Evolutionary conservation across 1,140 invertebrate species (phyloP).

Genomic region (Drosophila bocki): DNA sequence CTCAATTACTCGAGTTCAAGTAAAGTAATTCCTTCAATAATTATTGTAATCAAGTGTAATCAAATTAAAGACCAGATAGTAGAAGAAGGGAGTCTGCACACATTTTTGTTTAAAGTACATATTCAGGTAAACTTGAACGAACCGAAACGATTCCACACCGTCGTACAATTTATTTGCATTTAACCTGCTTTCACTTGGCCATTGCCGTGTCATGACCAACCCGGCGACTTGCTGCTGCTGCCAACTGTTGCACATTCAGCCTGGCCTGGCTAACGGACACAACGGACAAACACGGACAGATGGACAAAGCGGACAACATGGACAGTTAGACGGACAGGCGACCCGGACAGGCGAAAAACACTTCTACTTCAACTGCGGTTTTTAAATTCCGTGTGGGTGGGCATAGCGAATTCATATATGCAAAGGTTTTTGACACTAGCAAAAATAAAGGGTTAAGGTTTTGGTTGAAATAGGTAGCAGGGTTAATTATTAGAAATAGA

Average conservation of each 20-base stretch:
- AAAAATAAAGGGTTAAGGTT: not conserved
- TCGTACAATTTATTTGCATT: constrained; percentile 78
- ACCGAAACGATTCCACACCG: not conserved
- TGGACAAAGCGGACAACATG: constrained; percentile 6
- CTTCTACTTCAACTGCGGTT: constrained; percentile 52
- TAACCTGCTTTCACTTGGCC: constrained; percentile 81
- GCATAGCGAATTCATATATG: constrained; percentile 27
- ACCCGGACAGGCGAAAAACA: constrained; percentile 40
- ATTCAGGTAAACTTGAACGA: constrained; percentile 33
- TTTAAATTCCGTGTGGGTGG: constrained; percentile 60
- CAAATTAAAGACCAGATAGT: constrained; percentile 60
- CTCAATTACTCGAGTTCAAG: constrained; percentile 20
- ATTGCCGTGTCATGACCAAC: constrained; percentile 72
- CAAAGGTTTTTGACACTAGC: constrained; percentile 2
- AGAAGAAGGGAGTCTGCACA: constrained; percentile 17
- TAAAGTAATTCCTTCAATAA: constrained; percentile 52
- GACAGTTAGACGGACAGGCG: constrained; percentile 16
- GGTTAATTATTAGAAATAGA: not conserved
- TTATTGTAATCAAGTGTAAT: constrained; percentile 76
- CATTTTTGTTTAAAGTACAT: constrained; percentile 32
- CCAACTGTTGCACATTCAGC: constrained; percentile 54
- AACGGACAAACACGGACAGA: constrained; percentile 3
- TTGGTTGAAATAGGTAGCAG: too few species aligned
- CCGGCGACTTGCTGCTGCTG: constrained; percentile 58
- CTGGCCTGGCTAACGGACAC: constrained; percentile 16